Base-by-base conservation (phyloP, 35 echinoderm and acorn worm genomes). In the Heliocidaris erythrogramma region DNA sequence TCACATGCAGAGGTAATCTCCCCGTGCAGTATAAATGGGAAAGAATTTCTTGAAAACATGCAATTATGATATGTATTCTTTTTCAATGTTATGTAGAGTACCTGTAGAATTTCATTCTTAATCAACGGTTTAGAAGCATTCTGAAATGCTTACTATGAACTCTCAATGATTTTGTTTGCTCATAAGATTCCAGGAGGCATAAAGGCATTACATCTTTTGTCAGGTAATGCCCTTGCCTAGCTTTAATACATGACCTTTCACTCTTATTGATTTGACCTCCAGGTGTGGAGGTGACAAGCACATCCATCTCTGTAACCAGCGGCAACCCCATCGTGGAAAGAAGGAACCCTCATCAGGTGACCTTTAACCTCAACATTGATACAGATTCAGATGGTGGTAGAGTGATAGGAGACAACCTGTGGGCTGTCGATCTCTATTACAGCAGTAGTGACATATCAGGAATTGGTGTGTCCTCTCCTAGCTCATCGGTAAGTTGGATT, bases 211-310 rank as follows among this genome's bases (percentile, higher is more conserved):
- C 52, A 56, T 56, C 52, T 56, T 56, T 2, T 56, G 14, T 12
- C 9, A 2, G 52, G 35, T 42, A 42, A 56, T 56, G 52, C 10
- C 10, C 52, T 56, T 56, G 5, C 52, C 52, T 14, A 53, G 0
- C 8, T 53, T 69, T 24, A 21, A 69, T 24, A 24, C 17, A 0
- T 24, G 24, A 69, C 27, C 17, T 69, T 24, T 69, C 17, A 69
- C 24, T 16, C 61, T 21, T 69, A 5, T 24, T 78, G 18, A 27
- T 78, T 5, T n/a, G 27, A 18, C 5, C 18, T 16, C 17, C 18
- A 99, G 98, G 98, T 94, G 98, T 99, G 48, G 85, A 96, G 86
- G 94, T 99, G 0, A 95, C 93, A n/a, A 65, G 65, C 42, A 97
- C 91, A 5, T 48, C 60, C 13, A 32, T 96, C 24, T 32, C 84